Base-by-base conservation (phyloP, 2,888 invertebrate genomes). In the Ametastegia equiseti region DNA sequence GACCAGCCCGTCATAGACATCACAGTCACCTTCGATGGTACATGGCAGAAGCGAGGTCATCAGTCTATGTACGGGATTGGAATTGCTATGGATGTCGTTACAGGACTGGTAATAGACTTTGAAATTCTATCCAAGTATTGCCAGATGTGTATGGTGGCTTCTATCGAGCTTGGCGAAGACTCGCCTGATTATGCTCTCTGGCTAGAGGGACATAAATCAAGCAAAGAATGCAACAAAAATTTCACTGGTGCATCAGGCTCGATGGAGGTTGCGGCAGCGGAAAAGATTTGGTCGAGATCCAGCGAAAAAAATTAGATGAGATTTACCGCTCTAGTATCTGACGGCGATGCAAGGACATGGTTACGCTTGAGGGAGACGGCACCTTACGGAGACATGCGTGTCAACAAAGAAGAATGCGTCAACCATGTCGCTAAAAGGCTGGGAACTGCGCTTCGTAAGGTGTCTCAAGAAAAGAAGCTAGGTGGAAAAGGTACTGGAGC, bases 101-200 rank as follows among this genome's bases (percentile, higher is more conserved):
- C 83, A 65, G 82, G 83, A 9, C 57, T 82, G n/a, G 82, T 81
- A 27, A 50, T 83, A 5, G 78, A 82, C 19, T 80, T 63, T 73
- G 71, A 81, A 71, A 47, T 83, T 11, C 23, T 82, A 13, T 80
- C 80, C 2, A 81, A 80, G 57, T 83, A 69, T 60, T 82, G 83
- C 50, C 30, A 65, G 15, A 65, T 60, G n/a, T n/a, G n/a, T n/a
- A n/a, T n/a, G n/a, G n/a, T n/a, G n/a, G n/a, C n/a, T n/a, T n/a
- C n/a, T n/a, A 47, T 80, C 30, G 47, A 80, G 39, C 47, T 80
- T 65, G 67, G 67, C 39, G 47, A 39, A 65, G 45, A 80, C 23
- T 65, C 67, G 9, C 27, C 80, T 65, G 50, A 71, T 60, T 81
- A 42, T 78, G 23, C 36, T 54, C 50, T 67, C 30, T 81, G 82